Evolutionary conservation across 2,888 invertebrate species (phyloP).

Genomic region (Tetranychus piercei): DNA sequence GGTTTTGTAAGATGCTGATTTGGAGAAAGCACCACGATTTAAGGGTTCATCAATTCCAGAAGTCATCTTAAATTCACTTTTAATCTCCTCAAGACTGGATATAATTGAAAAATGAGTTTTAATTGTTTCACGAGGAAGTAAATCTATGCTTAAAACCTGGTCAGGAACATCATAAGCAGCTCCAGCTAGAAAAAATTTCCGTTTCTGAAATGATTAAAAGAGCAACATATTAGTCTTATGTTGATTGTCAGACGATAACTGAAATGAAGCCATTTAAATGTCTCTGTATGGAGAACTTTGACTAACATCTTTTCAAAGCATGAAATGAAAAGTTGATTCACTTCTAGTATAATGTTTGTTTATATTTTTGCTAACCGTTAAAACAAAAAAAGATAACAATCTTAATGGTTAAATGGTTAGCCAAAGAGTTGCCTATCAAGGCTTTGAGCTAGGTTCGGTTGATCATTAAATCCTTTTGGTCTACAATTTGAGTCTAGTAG

Average conservation of each 20-base stretch:
- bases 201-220: not conserved
- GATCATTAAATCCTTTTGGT: too few species aligned
- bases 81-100: not conserved
- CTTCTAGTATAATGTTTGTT: too few species aligned
- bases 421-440: too few species aligned
- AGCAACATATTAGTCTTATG: not conserved
- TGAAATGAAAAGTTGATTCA: too few species aligned
- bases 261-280: too few species aligned
- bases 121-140: constrained; percentile 8
- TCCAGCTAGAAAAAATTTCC: not conserved
- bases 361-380: too few species aligned
- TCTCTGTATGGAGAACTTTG: too few species aligned
- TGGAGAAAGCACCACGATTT: not conserved
- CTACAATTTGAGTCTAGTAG: too few species aligned
- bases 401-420: too few species aligned
- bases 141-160: constrained; percentile 5
- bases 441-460: too few species aligned
- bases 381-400: too few species aligned
- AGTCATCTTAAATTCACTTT: not conserved
- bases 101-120: constrained; percentile 2
- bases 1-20: not conserved
- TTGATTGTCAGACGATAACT: not conserved
- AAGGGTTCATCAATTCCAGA: not conserved
- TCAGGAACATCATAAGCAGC: constrained; percentile 8
- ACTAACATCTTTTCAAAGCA: too few species aligned